A percentile compares a stretch with the other conserved stretches of the same genome.
Conservation (phyloP, 2,797 vertebrate genomes). For the Cottoperca gobio region DNA sequence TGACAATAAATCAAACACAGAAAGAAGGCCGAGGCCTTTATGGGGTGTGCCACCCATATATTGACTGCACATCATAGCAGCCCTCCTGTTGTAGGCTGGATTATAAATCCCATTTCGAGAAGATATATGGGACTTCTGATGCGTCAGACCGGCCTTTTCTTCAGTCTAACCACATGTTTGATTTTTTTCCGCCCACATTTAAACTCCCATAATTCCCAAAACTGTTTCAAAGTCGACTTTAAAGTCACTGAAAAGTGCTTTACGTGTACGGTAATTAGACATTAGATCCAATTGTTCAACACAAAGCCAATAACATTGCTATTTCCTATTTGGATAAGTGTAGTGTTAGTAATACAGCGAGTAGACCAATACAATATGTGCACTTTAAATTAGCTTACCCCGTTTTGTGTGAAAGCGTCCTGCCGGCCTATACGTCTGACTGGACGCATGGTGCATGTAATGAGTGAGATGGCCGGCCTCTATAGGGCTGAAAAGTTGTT, state of each 20-base stretch:
- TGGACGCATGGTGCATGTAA: slow-evolving; percentile 64
- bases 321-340: slow-evolving; percentile 6
- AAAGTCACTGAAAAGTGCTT: slow-evolving; percentile 8
- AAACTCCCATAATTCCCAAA: slow-evolving; percentile 31
- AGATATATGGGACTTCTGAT: slow-evolving; percentile 70
- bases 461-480: slow-evolving; percentile 65
- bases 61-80: slow-evolving; percentile 80
- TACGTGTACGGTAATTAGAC: background rate
- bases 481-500: slow-evolving; percentile 65
- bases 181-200: background rate
- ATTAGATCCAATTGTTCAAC: background rate
- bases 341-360: slow-evolving; percentile 11
- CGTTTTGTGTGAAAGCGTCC: slow-evolving; percentile 67
- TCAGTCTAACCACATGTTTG: slow-evolving; percentile 10
- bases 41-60: slow-evolving; percentile 86
- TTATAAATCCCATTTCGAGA: slow-evolving; percentile 77
- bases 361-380: slow-evolving; percentile 14
- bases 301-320: background rate
- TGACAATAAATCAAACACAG: slow-evolving; percentile 86
- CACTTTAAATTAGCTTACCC: slow-evolving; percentile 78
- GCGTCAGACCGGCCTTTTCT: slow-evolving; percentile 55
- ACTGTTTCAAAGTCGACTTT: slow-evolving; percentile 25
- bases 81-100: slow-evolving; percentile 64
- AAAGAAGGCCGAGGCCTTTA: slow-evolving; percentile 86
- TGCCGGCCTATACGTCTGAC: slow-evolving; percentile 59